A percentile compares a stretch with the other conserved stretches of the same genome.
phyloP scores from a whole-genome alignment of 23 tunicate genomes.

The Clavelina lepadiformis region DNA sequence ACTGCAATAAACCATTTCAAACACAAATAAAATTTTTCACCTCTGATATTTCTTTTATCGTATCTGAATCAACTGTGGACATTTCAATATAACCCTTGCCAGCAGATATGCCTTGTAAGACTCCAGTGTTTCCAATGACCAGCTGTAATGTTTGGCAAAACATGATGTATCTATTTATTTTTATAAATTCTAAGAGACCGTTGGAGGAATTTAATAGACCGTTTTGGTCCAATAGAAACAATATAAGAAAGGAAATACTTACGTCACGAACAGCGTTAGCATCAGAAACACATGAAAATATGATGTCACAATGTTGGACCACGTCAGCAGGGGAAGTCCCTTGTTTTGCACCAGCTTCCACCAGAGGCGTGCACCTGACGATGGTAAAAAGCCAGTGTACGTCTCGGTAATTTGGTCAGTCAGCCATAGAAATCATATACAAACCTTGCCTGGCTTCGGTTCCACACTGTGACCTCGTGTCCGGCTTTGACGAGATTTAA shows the following conservation, averaged over 20 bases:
- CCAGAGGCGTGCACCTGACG: slow-evolving; percentile 55
- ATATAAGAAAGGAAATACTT: slow-evolving; percentile 7
- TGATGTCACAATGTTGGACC: slow-evolving; percentile 82
- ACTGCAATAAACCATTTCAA: too few species aligned
- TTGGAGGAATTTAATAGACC: too few species aligned
- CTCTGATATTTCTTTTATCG: slow-evolving; percentile 75
- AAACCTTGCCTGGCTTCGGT: slow-evolving; percentile 54
- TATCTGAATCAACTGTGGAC: slow-evolving; percentile 78
- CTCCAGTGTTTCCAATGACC: slow-evolving; percentile 73
- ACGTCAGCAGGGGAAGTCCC: slow-evolving; percentile 75
- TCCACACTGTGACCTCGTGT: slow-evolving; percentile 93
- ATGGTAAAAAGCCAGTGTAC: too few species aligned
- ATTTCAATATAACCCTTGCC: slow-evolving; percentile 91
- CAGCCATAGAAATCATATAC: too few species aligned
- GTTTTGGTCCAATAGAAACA: neutral
- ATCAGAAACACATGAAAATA: slow-evolving; percentile 85
- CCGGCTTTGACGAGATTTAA: slow-evolving; percentile 58
- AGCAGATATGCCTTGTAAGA: slow-evolving; percentile 60
- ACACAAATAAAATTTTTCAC: slow-evolving; percentile 14
- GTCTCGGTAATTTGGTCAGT: too few species aligned
- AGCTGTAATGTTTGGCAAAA: slow-evolving; percentile 38
- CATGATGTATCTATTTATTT: neutral
- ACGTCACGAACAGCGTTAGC: slow-evolving; percentile 79
- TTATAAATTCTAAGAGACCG: neutral
- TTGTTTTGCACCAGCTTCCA: slow-evolving; percentile 76